Base-by-base conservation (phyloP, 2,888 invertebrate genomes). In the Buathra laborator region DNA sequence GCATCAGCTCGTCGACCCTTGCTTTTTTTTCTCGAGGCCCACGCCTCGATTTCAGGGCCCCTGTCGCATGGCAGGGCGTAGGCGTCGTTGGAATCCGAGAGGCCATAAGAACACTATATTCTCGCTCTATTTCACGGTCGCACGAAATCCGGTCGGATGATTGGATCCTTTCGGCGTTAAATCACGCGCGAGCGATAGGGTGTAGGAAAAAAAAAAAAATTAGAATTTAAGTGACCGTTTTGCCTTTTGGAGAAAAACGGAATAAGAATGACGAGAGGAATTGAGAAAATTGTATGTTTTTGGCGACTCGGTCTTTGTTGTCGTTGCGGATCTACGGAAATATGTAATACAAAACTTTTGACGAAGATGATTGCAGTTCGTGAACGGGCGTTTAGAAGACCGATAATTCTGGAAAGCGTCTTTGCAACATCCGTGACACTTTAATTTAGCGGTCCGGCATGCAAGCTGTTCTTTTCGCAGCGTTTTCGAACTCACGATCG, bases 261-360 rank as follows among this genome's bases (percentile, higher is more conserved):
- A 72, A 43, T 48, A 10, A 12, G 59, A 62, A 81, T 78, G 64
- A 70, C 48, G 64, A 51, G 70, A 44, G 5, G 48, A 79, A 71
- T 83, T 76, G 71, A 51, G 82, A 83, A 85, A 85, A 85, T 83
- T 82, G 82, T 77, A 81, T 84, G 84, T 84, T 86, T 86, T 83
- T 37, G 56, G 70, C 24, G 5, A 37, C 32, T 59, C 53, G 16
- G 24, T 44, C 62, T 48, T 59, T 74, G 43, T 12, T 32, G 44
- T 43, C 10, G 12, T 19, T 66, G 66, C 37, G 6, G 62, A 75
- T 75, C 29, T n/a, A 44, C 51, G n/a, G 56, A 48, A 19, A 24
- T 14, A 16, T 70, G 29, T 70, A 77, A 78, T 29, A 43, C 29
- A 19, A 46, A 78, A 37, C 44, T 64, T 64, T 29, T 51, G 53